Base-by-base conservation (phyloP, 2,113 vertebrate species). In the Crotalus helleri region DNA sequence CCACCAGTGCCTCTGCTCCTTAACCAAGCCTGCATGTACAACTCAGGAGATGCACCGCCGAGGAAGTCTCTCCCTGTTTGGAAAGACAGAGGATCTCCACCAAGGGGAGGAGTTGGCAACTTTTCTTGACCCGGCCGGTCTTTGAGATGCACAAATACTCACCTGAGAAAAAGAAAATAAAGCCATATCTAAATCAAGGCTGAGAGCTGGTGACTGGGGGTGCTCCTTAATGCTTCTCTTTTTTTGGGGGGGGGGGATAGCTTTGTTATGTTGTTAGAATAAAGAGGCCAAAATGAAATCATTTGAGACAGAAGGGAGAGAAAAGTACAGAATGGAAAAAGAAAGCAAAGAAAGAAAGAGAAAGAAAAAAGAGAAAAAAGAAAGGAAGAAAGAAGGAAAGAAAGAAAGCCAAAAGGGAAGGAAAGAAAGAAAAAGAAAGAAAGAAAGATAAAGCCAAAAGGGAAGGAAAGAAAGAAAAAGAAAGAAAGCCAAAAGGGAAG, bases 101-200 rank as follows among this genome's bases (percentile, higher is more conserved):
- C 17, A 4, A 24, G 59, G 15, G 5, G 9, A 39, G 4, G 7
- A n/a, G 26, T 1, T 39, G 12, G 88, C 11, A 3, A 24, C 3
- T 44, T 74, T 49, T 11, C 2, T 12, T 19, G 46, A 23, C 10
- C 39, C 15, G 5, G 2, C 39, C 39, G 44, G 39, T 39, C 33
- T 81, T 23, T 69, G 58, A 90, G 23, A 85, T 92, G 88, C 88
- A 93, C 69, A 90, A 90, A 90, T 87, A 39, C 88, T 93, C 53
- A 61, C 10, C 74, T 64, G 55, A 93, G 44, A 33, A 61, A 49
- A 90, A 33, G 54, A 46, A 89, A 93, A 93, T 93, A 90, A 93
- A 93, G 74, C 92, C 92, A 90, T 93, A 92, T 92, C 29, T 74
- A 87, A 69, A 33, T 69, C 5, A 5, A 33, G 13, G 13, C 1